phyloP scores from a whole-genome alignment of 2,113 vertebrate genomes.

The Dascyllus trimaculatus region DNA sequence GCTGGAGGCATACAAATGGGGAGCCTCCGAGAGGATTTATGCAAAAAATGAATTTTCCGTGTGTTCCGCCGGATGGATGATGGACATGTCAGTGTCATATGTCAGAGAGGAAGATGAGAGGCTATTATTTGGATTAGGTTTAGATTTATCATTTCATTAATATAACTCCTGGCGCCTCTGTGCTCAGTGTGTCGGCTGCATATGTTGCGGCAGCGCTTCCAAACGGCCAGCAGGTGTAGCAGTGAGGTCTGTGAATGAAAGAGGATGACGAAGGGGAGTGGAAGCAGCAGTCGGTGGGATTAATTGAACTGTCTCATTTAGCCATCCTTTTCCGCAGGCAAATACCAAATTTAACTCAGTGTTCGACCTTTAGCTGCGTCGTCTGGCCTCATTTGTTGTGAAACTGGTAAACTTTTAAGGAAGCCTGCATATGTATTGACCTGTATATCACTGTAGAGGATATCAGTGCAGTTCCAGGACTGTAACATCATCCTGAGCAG shows the following conservation, averaged over 20 bases:
- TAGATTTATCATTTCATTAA: constrained; percentile 43
- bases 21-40: constrained; percentile 52
- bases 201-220: constrained; percentile 43
- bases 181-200: constrained; percentile 6
- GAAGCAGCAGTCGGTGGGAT: constrained; percentile 49
- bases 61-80: constrained; percentile 37
- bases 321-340: constrained; percentile 19
- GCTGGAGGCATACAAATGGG: constrained; percentile 48
- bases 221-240: constrained; percentile 79
- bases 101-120: constrained; percentile 47
- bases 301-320: constrained; percentile 47
- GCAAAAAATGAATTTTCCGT: constrained; percentile 35
- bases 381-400: constrained; percentile 12
- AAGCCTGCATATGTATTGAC: neutral
- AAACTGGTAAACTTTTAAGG: neutral
- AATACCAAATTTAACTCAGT: constrained; percentile 22
- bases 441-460: too few relatives aligned
- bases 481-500: neutral
- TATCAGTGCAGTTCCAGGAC: too few relatives aligned
- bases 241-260: constrained; percentile 64
- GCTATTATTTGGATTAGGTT: constrained; percentile 60
- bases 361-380: constrained; percentile 45
- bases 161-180: neutral
- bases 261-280: constrained; percentile 29
- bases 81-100: constrained; percentile 56